These are phyloP conservation scores for Homalodisca vitripennis DNA, from an alignment of 1,140 invertebrate species.

Conservation along the genomic window DNA sequence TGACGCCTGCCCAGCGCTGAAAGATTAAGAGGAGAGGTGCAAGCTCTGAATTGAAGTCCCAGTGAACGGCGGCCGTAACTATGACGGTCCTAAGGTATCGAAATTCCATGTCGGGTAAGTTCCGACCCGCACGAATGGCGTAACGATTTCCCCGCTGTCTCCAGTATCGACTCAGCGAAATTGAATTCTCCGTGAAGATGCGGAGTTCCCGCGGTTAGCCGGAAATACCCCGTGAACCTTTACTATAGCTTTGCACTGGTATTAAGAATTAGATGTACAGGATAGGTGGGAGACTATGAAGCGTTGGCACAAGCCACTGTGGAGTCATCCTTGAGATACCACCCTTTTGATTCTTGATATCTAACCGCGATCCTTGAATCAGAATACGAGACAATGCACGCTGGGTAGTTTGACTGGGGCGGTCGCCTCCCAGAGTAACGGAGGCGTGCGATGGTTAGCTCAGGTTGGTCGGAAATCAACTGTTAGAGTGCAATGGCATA, in stretches of 20 bases:
- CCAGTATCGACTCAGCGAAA: conserved; percentile 43
- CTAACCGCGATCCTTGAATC: conserved; percentile 28
- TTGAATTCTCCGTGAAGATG: conserved; percentile 46
- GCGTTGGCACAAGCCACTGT: conserved; percentile 21
- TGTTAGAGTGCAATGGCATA: conserved; percentile 36
- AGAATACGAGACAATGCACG: conserved; percentile 33
- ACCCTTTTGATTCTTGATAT: conserved; percentile 27
- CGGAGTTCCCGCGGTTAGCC: conserved; percentile 43
- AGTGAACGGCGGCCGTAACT: conserved; percentile 51
- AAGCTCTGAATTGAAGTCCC: conserved; percentile 47
- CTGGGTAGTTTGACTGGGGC: conserved; percentile 42
- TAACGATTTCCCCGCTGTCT: conserved; percentile 42
- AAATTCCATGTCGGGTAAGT: no score
- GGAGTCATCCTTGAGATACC: conserved; percentile 37
- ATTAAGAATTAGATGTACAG: conserved; percentile 29
- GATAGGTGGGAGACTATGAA: conserved; percentile 40
- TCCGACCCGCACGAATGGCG: conserved; percentile 44
- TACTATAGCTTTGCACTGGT: conserved; percentile 39
- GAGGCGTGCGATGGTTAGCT: conserved; percentile 38
- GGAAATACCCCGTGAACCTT: conserved; percentile 47
- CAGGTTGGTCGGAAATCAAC: conserved; percentile 33
- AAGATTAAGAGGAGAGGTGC: conserved; percentile 45
- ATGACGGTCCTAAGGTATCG: no score
- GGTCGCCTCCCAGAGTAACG: conserved; percentile 41
- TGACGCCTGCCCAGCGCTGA: conserved; percentile 50